Evolutionary conservation across 2,888 invertebrate genomes (phyloP), one percentile per base, ranked within the genome.

Genomic region (Aphodius sticticus): DNA sequence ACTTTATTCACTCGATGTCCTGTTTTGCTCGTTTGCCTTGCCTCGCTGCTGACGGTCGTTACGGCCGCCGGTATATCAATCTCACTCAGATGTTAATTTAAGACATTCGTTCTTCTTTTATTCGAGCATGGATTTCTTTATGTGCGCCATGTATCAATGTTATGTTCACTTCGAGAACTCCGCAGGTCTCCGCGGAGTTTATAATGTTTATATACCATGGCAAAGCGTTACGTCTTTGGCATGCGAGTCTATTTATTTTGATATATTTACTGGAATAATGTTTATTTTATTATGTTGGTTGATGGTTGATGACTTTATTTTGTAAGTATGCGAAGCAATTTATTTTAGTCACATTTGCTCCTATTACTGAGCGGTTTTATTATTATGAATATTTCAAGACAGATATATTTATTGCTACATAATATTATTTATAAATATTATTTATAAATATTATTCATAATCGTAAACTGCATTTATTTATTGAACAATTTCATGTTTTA

Each of bases 21-120:
- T 74, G 74, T 74, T 74, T 74, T 74, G 74, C 74, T 74, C 74
- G 74, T 36, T 53, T 53, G 53, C 53, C 9, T 53, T 36, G 74
- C 36, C 35, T 74, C 74, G 74, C 26, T 37, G 74, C 16, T 35
- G 74, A 37, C 36, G 37, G 74, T 53, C 74, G 35, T 35, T 74
- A 74, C n/a, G 74, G 35, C 74, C 9, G 74, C 74, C n/a, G 74
- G 74, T 74, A 74, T 37, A 74, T 74, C 74, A 74, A 74, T 74
- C 74, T 74, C 74, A 74, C 74, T 74, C 74, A 36, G 37, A 74
- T 74, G 74, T 74, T 74, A 74, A 74, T 74, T 74, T 74, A 35
- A 74, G 74, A 74, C 74, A 74, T 74, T 74, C 74, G 36, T 74
- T 37, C 74, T 37, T 74, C 74, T 37, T 74, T 74, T 74, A 74